Evolutionary conservation across 1,140 invertebrate species (phyloP), one percentile per base, ranked within the genome.

Genomic region (Metaphire vulgaris): DNA sequence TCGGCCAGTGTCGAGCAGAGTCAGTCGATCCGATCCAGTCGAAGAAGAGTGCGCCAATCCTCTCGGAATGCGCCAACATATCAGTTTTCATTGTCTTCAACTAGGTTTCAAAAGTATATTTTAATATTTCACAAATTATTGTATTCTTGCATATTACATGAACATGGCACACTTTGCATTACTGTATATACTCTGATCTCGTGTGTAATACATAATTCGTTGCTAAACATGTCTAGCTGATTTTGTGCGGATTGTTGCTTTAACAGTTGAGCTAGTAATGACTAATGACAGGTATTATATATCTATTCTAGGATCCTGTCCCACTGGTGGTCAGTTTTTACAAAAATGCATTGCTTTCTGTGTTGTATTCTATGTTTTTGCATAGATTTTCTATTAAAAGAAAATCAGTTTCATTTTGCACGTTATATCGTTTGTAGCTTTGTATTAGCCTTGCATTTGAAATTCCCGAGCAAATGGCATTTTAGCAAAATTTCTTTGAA

Each of bases 171-270:
- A 56, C 41, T 56, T 56, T 56, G 41, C 21, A 56, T 56, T 56
- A 21, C 41, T 56, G 41, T 56, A 56, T 56, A 56, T 56, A 56
- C 41, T 56, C 41, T 56, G 41, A 56, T 56, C 41, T 56, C 41
- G 41, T 56, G 41, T 56, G 41, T 56, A 56, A 56, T 56, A 12
- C 41, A 21, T 56, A 56, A 56, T 56, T 56, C 41, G 41, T 56
- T 56, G 21, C 41, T 56, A 56, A 56, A 56, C 41, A 56, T 56
- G 6, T 56, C 6, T 56, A 12, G 41, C 41, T 56, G 41, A 56
- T 56, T 56, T 56, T 56, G 41, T 56, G 41, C 6, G 41, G 41
- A 56, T 56, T 56, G 41, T 56, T 56, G 41, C 41, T 56, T 6
- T 12, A 56, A 56, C 6, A 21, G 6, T 56, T 56, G 41, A 56